Conservation (phyloP, 2,888 invertebrate genomes). For the Polia nebulosa region DNA sequence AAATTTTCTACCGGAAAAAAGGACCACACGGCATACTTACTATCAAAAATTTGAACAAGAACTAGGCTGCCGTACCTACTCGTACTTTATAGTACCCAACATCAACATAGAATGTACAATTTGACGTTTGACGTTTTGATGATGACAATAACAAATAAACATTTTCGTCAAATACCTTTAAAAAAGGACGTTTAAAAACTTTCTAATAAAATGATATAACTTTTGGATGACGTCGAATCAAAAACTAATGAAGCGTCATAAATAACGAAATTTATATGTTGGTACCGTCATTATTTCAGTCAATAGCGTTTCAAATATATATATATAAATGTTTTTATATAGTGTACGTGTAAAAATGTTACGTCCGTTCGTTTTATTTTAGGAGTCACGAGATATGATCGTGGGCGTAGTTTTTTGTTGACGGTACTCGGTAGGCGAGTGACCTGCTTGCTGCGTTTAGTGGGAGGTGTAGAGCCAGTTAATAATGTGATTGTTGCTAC, state of each 20-base stretch:
- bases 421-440: slow-evolving; percentile 68
- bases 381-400: slow-evolving; percentile 81
- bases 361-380: slow-evolving; percentile 68
- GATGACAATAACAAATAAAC: slow-evolving; percentile 50
- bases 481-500: slow-evolving; percentile 19
- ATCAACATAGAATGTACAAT: neutral
- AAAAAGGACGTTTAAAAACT: slow-evolving; percentile 33
- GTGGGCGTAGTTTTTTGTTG: slow-evolving; percentile 80
- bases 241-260: slow-evolving; percentile 52
- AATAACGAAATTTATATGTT: slow-evolving; percentile 57
- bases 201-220: slow-evolving; percentile 39
- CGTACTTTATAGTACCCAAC: slow-evolving; percentile 3
- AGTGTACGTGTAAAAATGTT: slow-evolving; percentile 67
- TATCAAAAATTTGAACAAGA: neutral
- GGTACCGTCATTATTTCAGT: slow-evolving; percentile 49
- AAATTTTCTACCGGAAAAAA: neutral
- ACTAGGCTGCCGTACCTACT: neutral
- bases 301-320: slow-evolving; percentile 53
- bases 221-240: slow-evolving; percentile 42
- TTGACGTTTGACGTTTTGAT: slow-evolving; percentile 30
- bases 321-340: slow-evolving; percentile 52
- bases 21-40: too few species aligned
- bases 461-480: slow-evolving; percentile 41
- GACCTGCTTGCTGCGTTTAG: slow-evolving; percentile 68
- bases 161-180: slow-evolving; percentile 30